phyloP scores from a whole-genome alignment of 2,797 vertebrate genomes.

The Darevskia mixta region DNA sequence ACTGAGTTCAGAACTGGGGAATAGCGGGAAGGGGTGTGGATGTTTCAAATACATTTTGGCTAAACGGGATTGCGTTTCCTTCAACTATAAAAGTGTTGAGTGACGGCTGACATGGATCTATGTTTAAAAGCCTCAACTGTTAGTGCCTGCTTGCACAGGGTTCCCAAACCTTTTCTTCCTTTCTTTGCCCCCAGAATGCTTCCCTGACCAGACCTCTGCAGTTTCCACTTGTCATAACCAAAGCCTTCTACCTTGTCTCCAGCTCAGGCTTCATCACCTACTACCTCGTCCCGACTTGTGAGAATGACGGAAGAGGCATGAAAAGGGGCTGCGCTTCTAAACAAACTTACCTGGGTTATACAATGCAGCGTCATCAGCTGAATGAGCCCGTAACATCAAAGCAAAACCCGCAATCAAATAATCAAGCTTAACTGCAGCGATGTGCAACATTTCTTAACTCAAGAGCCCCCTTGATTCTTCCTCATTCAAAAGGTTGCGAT shows the following conservation, averaged over 20 bases:
- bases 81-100: slow-evolving; percentile 5
- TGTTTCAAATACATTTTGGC: neutral
- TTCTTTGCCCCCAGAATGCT: neutral
- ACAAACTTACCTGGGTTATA: neutral
- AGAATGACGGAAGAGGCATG: neutral
- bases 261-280: neutral
- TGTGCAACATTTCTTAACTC: neutral
- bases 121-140: neutral
- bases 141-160: neutral
- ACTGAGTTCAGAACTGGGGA: neutral
- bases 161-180: neutral
- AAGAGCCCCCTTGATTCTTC: neutral
- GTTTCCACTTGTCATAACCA: neutral
- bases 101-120: neutral
- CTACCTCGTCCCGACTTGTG: neutral
- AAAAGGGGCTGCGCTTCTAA: neutral
- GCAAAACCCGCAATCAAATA: neutral
- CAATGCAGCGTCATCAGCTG: neutral
- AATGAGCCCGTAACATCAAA: neutral
- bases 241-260: neutral
- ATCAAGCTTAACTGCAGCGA: neutral
- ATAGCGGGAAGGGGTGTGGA: neutral
- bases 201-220: neutral
- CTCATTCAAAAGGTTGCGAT: neutral
- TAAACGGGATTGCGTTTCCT: neutral